Evolutionary conservation across 2,888 invertebrate genomes (phyloP).

Genomic region (Odontocolon sp.): DNA sequence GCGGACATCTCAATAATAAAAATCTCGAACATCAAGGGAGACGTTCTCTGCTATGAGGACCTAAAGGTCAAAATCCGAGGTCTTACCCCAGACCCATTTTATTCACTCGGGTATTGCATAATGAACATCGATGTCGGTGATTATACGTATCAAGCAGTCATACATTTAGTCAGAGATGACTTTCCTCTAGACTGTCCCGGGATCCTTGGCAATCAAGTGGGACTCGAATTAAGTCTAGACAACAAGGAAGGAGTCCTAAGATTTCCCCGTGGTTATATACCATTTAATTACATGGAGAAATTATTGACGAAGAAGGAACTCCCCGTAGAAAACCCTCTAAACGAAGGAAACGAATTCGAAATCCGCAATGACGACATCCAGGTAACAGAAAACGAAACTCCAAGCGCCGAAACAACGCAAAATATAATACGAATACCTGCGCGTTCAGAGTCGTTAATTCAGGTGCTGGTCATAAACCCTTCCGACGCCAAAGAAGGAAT

Average conservation of each 20-base stretch:
- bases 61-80: conserved; percentile 38
- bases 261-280: background rate
- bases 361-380: background rate
- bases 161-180: conserved; percentile 43
- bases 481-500: conserved; percentile 59
- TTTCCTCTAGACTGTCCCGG: conserved; percentile 31
- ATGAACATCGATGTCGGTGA: background rate
- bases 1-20: conserved; percentile 43
- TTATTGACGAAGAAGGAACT: too few species aligned
- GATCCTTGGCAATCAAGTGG: conserved; percentile 37
- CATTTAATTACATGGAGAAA: conserved; percentile 15
- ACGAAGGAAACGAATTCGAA: background rate
- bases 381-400: background rate
- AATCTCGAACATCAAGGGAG: conserved; percentile 21
- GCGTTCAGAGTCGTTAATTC: too few species aligned
- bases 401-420: background rate
- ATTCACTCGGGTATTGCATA: conserved; percentile 32
- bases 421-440: conserved; percentile 48
- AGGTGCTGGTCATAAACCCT: too few species aligned
- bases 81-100: conserved; percentile 27
- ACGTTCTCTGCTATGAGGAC: conserved; percentile 19
- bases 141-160: conserved; percentile 1
- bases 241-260: background rate
- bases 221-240: conserved; percentile 7
- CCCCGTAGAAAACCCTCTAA: too few species aligned